A percentile compares a stretch with the other conserved stretches of the same genome.
phyloP scores from a whole-genome alignment of 2,797 vertebrate species.

The Adrianichthys oophorus region DNA sequence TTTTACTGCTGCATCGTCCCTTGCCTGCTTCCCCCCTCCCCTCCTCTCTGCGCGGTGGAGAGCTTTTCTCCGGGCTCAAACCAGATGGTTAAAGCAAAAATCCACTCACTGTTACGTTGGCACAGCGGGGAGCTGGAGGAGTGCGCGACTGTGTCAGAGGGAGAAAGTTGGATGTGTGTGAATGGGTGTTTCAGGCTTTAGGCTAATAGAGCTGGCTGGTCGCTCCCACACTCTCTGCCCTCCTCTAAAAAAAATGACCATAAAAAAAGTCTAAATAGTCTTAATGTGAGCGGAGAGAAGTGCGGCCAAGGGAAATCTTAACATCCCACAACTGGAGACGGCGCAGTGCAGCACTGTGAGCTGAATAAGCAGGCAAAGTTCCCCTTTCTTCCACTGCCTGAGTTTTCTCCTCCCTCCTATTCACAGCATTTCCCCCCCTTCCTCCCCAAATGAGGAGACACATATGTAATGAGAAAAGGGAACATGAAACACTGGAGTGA shows the following conservation, averaged over 20 bases:
- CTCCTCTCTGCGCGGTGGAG: conserved; percentile 35
- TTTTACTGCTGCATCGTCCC: conserved; percentile 70
- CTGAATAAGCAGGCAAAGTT: conserved; percentile 65
- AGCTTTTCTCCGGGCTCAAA: conserved; percentile 39
- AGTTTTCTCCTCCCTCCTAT: conserved; percentile 60
- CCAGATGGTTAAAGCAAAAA: conserved; percentile 56
- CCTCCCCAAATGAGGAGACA: conserved; percentile 59
- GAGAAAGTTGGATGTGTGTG: conserved; percentile 18
- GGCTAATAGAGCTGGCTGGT: conserved; percentile 55
- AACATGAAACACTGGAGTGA: conserved; percentile 44
- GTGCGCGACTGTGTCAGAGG: conserved; percentile 32
- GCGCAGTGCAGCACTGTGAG: conserved; percentile 61
- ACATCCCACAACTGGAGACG: conserved; percentile 69
- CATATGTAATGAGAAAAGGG: conserved; percentile 37
- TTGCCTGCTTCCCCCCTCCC: conserved; percentile 6
- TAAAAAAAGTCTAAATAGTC: conserved; percentile 63
- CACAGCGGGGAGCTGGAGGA: conserved; percentile 50
- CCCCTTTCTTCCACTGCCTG: conserved; percentile 47
- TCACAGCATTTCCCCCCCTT: conserved; percentile 53
- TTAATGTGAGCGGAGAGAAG: conserved; percentile 60
- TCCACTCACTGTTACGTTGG: conserved; percentile 64
- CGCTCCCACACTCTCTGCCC: conserved; percentile 49
- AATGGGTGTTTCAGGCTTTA: conserved; percentile 50
- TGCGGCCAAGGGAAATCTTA: conserved; percentile 54
- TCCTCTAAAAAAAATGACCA: conserved; percentile 48